phyloP scores from a whole-genome alignment of 1,140 invertebrate species.

The Brachystomella parvula region DNA sequence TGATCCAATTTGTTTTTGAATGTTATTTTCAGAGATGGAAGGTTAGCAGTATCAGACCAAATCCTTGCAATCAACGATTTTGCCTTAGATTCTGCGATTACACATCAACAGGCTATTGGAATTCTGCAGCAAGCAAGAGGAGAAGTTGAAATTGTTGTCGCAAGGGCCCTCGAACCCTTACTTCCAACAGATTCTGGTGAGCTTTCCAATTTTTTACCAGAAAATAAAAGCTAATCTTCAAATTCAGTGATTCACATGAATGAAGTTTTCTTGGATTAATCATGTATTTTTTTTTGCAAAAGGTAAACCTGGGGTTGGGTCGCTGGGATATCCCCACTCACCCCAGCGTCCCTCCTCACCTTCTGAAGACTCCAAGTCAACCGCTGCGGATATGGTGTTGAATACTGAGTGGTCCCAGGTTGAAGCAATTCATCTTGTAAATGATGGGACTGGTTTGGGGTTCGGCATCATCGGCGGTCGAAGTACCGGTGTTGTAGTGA shows the following conservation, averaged over 20 bases:
- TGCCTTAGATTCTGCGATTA: constrained; percentile 65
- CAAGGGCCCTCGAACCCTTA: constrained; percentile 46
- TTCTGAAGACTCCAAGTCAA: constrained; percentile 61
- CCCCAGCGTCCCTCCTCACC: constrained; percentile 55
- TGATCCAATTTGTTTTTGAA: constrained; percentile 10
- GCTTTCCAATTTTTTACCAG: too few species aligned
- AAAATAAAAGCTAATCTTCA: too few species aligned
- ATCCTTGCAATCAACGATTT: constrained; percentile 82
- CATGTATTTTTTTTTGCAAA: constrained; percentile 24
- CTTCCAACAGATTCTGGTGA: constrained; percentile 23
- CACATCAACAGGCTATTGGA: constrained; percentile 75
- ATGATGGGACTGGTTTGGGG: constrained; percentile 90
- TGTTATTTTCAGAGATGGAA: constrained; percentile 59
- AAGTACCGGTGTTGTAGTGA: constrained; percentile 93
- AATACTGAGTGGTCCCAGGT: constrained; percentile 89
- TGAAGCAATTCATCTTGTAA: constrained; percentile 88
- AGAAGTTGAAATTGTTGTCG: constrained; percentile 64
- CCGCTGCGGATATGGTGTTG: constrained; percentile 61
- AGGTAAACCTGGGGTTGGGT: constrained; percentile 32
- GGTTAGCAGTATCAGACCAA: constrained; percentile 72
- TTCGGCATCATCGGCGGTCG: constrained; percentile 92
- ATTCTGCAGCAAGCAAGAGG: constrained; percentile 68
- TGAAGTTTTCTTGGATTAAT: too few species aligned
- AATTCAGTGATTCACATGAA: too few species aligned
- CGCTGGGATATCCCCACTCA: constrained; percentile 26